Conservation (phyloP, 2,888 invertebrate genomes). For the Drosophila limbata region DNA sequence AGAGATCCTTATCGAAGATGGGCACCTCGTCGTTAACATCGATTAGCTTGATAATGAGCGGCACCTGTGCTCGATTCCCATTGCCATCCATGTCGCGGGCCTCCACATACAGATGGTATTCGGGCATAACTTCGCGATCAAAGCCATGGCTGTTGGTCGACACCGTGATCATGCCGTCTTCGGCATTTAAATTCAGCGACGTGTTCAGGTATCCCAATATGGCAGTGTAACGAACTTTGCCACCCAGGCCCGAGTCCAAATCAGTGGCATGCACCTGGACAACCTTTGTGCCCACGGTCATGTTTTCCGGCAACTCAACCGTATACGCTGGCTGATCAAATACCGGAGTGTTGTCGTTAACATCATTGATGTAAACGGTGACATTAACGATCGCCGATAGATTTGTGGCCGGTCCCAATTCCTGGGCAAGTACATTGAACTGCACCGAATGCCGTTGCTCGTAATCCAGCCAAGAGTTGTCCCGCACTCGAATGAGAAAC, state of each 20-base stretch:
- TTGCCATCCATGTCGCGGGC: slow-evolving; percentile 94
- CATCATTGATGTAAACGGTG: slow-evolving; percentile 92
- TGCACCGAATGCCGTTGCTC: slow-evolving; percentile 91
- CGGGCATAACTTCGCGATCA: slow-evolving; percentile 93
- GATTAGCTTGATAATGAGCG: slow-evolving; percentile 90
- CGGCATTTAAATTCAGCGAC: slow-evolving; percentile 91
- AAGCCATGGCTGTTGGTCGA: slow-evolving; percentile 91
- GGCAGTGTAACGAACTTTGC: slow-evolving; percentile 91
- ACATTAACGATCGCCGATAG: slow-evolving; percentile 91
- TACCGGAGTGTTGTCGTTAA: slow-evolving; percentile 94
- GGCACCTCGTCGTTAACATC: slow-evolving; percentile 95
- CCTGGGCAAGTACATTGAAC: slow-evolving; percentile 93
- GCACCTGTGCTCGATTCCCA: slow-evolving; percentile 90
- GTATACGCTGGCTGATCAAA: slow-evolving; percentile 91
- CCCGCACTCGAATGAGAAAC: slow-evolving; percentile 93
- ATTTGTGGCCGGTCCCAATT: slow-evolving; percentile 91
- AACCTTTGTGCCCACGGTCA: slow-evolving; percentile 90
- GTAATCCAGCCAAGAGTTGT: slow-evolving; percentile 93
- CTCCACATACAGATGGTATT: slow-evolving; percentile 92
- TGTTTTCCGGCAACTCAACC: slow-evolving; percentile 92
- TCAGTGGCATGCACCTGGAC: slow-evolving; percentile 92
- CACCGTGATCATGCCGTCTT: slow-evolving; percentile 92
- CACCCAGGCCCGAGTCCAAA: slow-evolving; percentile 91
- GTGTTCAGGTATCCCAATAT: slow-evolving; percentile 92
- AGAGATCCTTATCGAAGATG: slow-evolving; percentile 91